These are phyloP conservation scores for Phylloscopus trochilus DNA, from an alignment of 2,113 vertebrate species.

Conservation along the genomic window DNA sequence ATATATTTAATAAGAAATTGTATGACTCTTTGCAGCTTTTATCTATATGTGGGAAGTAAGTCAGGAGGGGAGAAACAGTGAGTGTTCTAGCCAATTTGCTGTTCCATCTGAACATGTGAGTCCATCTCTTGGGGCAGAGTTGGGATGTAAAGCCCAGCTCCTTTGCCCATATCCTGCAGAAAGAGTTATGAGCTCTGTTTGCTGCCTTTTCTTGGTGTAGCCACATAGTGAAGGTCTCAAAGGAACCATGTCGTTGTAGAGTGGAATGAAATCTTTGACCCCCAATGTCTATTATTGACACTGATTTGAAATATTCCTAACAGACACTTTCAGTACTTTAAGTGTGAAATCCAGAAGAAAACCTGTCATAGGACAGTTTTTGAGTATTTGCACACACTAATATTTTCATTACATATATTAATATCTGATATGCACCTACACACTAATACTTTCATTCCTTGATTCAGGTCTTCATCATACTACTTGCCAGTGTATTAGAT, in stretches of 20 bases:
- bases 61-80: neutral
- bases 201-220: neutral
- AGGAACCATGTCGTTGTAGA: neutral
- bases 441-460: neutral
- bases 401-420: neutral
- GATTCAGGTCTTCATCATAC: neutral
- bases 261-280: neutral
- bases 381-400: neutral
- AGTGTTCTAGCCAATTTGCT: neutral
- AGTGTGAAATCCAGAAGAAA: neutral
- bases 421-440: neutral
- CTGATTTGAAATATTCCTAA: neutral
- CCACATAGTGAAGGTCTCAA: neutral
- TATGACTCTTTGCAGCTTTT: neutral
- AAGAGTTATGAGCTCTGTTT: neutral
- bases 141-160: neutral
- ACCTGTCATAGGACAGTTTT: neutral
- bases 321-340: neutral
- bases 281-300: neutral
- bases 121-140: neutral
- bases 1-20: neutral
- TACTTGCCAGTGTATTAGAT: neutral
- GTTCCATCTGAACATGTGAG: neutral
- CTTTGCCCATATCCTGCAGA: neutral
- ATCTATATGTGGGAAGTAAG: neutral